phyloP scores from a whole-genome alignment of 2,797 vertebrate species.

The Gephyroberyx darwinii region DNA sequence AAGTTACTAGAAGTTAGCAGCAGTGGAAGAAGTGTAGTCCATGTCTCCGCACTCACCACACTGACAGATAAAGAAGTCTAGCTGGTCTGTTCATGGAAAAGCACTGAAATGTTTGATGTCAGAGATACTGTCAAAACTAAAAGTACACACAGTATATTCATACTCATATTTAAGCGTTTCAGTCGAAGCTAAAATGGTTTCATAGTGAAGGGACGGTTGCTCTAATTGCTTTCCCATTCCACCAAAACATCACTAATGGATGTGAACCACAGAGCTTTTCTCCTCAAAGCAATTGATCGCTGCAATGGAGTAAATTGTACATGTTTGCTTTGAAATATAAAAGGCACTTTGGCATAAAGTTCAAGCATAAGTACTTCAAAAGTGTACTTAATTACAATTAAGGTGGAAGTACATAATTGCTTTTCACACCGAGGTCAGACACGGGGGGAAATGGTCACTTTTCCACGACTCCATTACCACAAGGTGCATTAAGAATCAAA shows the following conservation, averaged over 20 bases:
- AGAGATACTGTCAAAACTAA: neutral
- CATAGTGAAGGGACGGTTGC: constrained; percentile 29
- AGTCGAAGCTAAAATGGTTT: neutral
- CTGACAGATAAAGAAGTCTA: no score
- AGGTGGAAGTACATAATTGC: no score
- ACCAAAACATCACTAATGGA: constrained; percentile 47
- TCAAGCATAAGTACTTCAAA: constrained; percentile 14
- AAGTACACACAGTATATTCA: constrained; percentile 2
- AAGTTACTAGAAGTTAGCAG: no score
- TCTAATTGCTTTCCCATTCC: constrained; percentile 46
- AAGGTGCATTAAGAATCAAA: no score
- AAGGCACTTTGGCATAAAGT: neutral
- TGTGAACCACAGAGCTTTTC: constrained; percentile 19
- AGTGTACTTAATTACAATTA: neutral
- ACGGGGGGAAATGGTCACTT: no score
- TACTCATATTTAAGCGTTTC: constrained; percentile 21
- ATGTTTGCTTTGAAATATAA: constrained; percentile 9
- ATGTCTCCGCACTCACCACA: no score
- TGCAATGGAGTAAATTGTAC: constrained; percentile 16
- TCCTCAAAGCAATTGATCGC: constrained; percentile 25
- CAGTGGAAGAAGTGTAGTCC: no score
- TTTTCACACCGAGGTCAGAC: no score
- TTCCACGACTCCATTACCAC: neutral
- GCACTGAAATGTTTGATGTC: constrained; percentile 14
- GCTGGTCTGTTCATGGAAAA: no score